These are phyloP conservation scores for Hydra vulgaris DNA, from an alignment of 30 jellyfish, hydroid and myxozoan species.

Conservation along the genomic window DNA sequence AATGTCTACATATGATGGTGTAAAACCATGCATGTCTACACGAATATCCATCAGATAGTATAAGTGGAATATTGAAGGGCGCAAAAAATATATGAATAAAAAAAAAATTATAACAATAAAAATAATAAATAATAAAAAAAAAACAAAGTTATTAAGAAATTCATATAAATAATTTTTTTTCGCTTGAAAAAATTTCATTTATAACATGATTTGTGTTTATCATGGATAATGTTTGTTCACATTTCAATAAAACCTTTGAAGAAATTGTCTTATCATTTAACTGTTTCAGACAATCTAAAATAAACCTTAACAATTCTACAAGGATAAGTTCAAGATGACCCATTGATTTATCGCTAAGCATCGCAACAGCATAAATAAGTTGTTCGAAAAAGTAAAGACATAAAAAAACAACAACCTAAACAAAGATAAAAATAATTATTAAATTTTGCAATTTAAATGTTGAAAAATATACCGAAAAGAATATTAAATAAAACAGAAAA, in stretches of 20 bases:
- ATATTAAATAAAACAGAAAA: no score
- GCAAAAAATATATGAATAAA: no score
- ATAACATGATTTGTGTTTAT: not conserved
- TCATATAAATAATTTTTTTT: no score
- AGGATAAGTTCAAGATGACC: not conserved
- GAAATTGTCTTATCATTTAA: not conserved
- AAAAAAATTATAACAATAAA: no score
- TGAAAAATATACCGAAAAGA: no score
- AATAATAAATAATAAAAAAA: no score
- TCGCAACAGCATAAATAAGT: constrained; percentile 1
- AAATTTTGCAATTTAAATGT: no score
- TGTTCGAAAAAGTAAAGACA: constrained; percentile 12
- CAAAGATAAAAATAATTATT: not conserved
- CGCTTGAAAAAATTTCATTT: not conserved
- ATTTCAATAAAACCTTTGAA: not conserved
- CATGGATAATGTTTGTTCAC: not conserved
- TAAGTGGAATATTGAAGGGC: no score
- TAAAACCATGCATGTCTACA: no score
- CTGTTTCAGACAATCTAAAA: not conserved
- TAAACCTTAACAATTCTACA: not conserved
- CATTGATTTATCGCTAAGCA: not conserved
- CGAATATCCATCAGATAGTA: no score
- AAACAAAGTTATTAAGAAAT: no score
- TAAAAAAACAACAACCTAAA: not conserved
- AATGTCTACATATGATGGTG: no score